These are phyloP conservation scores for Tanytarsus gracilentus DNA, from an alignment of 2,888 invertebrate genomes.

Conservation along the genomic window DNA sequence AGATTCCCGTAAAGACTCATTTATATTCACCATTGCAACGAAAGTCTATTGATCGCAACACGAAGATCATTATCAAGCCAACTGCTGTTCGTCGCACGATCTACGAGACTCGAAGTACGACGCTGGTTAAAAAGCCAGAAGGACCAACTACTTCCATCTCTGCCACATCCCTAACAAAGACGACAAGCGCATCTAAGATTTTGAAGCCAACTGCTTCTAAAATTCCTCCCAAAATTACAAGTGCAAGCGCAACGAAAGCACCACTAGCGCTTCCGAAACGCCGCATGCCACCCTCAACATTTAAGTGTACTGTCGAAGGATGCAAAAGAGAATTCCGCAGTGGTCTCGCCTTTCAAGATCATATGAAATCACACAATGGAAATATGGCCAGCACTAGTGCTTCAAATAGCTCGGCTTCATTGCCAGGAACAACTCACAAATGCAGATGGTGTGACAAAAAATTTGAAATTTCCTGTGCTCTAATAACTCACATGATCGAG, in stretches of 20 bases:
- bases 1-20: neutral
- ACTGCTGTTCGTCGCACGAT: neutral
- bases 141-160: too few relatives aligned
- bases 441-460: slow-evolving; percentile 7
- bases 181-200: too few relatives aligned
- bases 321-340: neutral
- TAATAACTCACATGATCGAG: neutral
- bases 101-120: neutral
- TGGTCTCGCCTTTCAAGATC: neutral
- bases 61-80: neutral
- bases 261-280: neutral
- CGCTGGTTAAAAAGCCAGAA: neutral
- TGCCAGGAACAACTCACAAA: neutral
- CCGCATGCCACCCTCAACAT: too few relatives aligned
- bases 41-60: neutral
- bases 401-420: neutral
- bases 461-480: neutral
- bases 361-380: neutral
- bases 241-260: neutral
- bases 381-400: neutral
- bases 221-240: neutral
- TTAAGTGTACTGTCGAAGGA: neutral
- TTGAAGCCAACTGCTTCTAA: neutral
- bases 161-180: too few relatives aligned
- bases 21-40: neutral